phyloP scores from a whole-genome alignment of 2,797 vertebrate genomes.

The Alosa sapidissima region DNA sequence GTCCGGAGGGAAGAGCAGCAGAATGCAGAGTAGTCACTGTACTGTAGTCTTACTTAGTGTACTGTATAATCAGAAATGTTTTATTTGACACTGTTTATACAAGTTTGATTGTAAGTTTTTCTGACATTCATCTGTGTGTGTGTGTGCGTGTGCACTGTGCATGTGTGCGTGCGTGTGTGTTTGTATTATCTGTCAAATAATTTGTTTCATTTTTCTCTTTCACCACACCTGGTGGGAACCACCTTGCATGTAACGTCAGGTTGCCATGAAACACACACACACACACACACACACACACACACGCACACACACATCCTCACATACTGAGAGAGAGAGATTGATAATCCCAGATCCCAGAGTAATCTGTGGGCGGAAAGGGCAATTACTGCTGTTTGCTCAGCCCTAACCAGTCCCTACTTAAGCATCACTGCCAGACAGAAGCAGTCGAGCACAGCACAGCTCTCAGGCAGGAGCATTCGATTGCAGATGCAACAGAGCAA shows the following conservation, averaged over 20 bases:
- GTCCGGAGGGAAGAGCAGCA: too few species aligned
- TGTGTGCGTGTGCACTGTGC: not conserved
- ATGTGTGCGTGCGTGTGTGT: not conserved
- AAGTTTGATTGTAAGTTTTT: too few species aligned
- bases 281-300: conserved; percentile 14
- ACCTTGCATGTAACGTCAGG: not conserved
- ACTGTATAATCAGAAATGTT: too few species aligned
- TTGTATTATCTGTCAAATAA: not conserved
- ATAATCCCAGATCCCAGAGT: not conserved
- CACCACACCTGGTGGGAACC: too few species aligned
- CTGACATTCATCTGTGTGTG: not conserved
- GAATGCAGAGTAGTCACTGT: too few species aligned
- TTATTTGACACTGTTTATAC: too few species aligned
- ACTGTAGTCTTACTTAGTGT: too few species aligned
- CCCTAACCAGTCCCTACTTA: not conserved
- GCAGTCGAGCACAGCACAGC: too few species aligned
- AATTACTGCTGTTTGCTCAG: not conserved
- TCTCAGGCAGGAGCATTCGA: not conserved
- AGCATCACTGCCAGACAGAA: not conserved
- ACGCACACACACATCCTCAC: not conserved
- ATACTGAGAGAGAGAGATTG: not conserved
- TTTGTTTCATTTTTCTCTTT: not conserved
- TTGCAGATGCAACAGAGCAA: not conserved
- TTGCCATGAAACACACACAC: not conserved
- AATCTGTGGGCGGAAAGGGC: not conserved